A percentile compares a stretch with the other conserved stretches of the same genome.
Evolutionary conservation across 2,113 vertebrate species (phyloP).

Genomic region (Amazona guildingii): DNA sequence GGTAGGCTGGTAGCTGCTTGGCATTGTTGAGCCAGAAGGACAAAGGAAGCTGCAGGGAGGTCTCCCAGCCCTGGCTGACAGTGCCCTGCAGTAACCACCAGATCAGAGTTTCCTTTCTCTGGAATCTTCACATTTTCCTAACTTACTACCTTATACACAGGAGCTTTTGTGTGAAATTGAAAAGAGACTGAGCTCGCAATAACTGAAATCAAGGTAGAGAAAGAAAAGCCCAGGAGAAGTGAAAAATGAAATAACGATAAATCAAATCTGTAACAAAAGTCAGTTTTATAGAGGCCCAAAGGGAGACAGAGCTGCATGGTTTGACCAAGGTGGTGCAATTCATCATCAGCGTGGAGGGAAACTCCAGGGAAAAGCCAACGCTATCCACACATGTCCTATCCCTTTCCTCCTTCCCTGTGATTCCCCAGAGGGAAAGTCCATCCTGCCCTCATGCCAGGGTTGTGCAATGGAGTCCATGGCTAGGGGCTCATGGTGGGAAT

Average conservation of each 20-base stretch:
- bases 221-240: background rate
- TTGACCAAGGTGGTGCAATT: background rate
- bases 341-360: background rate
- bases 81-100: background rate
- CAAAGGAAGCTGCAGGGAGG: background rate
- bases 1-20: background rate
- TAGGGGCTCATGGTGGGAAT: background rate
- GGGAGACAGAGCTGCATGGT: background rate
- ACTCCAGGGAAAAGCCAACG: background rate
- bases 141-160: background rate
- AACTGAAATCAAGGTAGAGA: background rate
- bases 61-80: background rate
- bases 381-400: background rate
- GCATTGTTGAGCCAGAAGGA: accelerated
- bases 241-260: background rate
- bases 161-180: background rate
- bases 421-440: background rate
- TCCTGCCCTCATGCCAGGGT: background rate
- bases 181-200: background rate
- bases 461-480: background rate
- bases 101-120: background rate
- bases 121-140: background rate
- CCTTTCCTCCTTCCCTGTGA: background rate
- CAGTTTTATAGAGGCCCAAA: background rate
- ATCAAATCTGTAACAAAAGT: background rate